Evolutionary conservation across 2,797 vertebrate species (phyloP), one percentile per base, ranked within the genome.

Genomic region (Presbytis comata): DNA sequence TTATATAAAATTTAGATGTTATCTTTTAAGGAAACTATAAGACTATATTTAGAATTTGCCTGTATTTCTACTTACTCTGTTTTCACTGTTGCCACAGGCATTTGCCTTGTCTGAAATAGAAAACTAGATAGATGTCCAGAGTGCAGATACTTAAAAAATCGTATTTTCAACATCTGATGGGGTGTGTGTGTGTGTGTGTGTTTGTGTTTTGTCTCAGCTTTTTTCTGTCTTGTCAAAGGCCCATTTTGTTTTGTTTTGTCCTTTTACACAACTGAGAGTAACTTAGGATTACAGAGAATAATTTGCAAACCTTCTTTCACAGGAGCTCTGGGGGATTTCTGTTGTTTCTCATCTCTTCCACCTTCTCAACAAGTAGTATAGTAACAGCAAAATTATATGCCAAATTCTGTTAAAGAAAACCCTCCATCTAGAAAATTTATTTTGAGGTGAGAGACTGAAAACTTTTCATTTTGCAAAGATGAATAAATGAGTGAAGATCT

Each of bases 371-470:
- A 64, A 82, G n/a, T 21, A 26, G 9, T 17, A n/a, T 50, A 12
- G 0, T 67, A 78, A 76, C 10, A 33, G 3, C 9, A 83, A 72
- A 90, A 84, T 84, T 48, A 67, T 9, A 50, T 86, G 79, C 13
- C 4, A 46, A 44, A 93, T 61, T 92, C 16, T 92, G 81, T 84
- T 91, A 48, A 80, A 95, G 13, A 28, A 87, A 96, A 88, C 26
- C 1, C 4, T 86, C 76, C 7, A 74, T 74, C n/a, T 33, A 17
- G 41, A 59, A 30, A n/a, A 48, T 78, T 76, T 76, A 72, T 88
- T 88, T 88, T 78, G 53, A 95, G 4, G 28, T 0, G 21, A 53
- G 44, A 50, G 19, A 74, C 21, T 64, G 36, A 74, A 89, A 81
- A 26, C 9, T 48, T 95, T 67, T 93, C 48, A 46, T 10, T 87